A percentile compares a stretch with the other conserved stretches of the same genome.
phyloP scores from a whole-genome alignment of 2,113 vertebrate species.

The Sebastes fasciatus region DNA sequence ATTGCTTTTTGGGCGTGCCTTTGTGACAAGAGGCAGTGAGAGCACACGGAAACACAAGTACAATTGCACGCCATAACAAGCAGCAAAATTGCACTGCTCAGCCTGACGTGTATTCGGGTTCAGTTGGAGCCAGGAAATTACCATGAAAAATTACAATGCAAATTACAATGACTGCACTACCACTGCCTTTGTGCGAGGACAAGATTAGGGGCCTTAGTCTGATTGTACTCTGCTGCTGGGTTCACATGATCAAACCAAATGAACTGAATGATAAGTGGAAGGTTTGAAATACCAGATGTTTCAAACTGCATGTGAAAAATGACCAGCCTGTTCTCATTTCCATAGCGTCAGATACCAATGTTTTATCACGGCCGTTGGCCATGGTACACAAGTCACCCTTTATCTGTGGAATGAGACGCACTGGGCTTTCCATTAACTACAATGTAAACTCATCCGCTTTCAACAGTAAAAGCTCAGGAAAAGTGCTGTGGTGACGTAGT shows the following conservation, averaged over 20 bases:
- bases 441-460: too few species aligned
- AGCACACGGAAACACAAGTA: conserved; percentile 5
- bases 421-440: too few species aligned
- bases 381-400: too few species aligned
- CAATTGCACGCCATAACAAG: conserved; percentile 36
- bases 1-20: not conserved
- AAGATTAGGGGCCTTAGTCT: conserved; percentile 14
- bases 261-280: not conserved
- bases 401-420: too few species aligned
- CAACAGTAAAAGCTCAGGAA: too few species aligned
- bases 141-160: conserved; percentile 29
- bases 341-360: too few species aligned
- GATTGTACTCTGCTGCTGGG: conserved; percentile 11
- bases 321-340: not conserved
- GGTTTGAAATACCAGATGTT: not conserved
- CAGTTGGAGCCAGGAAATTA: conserved; percentile 20
- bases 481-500: too few species aligned
- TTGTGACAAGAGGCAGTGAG: conserved; percentile 13
- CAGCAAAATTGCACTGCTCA: conserved; percentile 15
- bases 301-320: not conserved
- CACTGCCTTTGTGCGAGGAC: conserved; percentile 1
- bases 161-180: conserved; percentile 17
- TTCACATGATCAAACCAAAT: not conserved
- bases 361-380: too few species aligned
- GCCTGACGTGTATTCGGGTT: conserved; percentile 17